These are phyloP conservation scores for Morphnarchus princeps DNA, from an alignment of 2,113 vertebrate genomes.

Conservation along the genomic window DNA sequence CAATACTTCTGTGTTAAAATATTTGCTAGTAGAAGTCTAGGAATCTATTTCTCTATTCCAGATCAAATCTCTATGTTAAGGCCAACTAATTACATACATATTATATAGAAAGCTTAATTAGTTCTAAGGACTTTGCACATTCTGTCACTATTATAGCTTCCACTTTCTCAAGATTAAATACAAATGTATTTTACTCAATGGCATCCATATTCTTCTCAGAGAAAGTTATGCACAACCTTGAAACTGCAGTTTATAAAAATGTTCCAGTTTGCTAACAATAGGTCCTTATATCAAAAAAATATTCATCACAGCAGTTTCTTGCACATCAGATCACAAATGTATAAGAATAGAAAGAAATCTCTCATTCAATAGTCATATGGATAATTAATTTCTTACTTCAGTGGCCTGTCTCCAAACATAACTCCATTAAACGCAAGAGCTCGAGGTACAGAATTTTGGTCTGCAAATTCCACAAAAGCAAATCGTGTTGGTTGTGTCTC, in stretches of 20 bases:
- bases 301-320: not conserved
- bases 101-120: not conserved
- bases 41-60: not conserved
- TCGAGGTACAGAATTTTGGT: constrained; percentile 89
- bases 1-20: not conserved
- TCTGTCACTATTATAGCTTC: not conserved
- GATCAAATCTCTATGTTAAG: not conserved
- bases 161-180: not conserved
- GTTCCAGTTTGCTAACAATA: not conserved
- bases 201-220: not conserved
- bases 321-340: not conserved
- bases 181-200: not conserved
- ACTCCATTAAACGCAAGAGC: constrained; percentile 92
- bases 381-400: constrained; percentile 81
- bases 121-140: not conserved
- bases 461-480: constrained; percentile 95
- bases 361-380: not conserved
- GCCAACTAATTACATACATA: not conserved
- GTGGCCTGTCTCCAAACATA: constrained; percentile 92
- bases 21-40: not conserved
- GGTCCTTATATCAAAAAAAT: not conserved
- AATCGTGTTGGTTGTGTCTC: constrained; percentile 95
- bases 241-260: not conserved
- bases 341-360: not conserved
- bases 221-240: not conserved